These are phyloP conservation scores for Meloidogyne chitwoodi DNA, from an alignment of 1,140 invertebrate species.

Conservation along the genomic window DNA sequence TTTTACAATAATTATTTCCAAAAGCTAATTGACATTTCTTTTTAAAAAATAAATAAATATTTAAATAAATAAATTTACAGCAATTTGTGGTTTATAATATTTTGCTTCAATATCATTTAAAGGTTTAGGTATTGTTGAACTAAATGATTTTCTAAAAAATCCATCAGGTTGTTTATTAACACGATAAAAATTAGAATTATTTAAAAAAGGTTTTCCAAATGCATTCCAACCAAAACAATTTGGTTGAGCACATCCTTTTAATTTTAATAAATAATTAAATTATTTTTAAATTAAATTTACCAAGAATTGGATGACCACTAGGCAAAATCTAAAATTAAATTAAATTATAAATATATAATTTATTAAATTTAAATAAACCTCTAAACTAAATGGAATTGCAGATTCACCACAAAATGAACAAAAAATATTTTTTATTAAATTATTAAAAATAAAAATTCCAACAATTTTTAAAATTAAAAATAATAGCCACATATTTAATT, in stretches of 20 bases:
- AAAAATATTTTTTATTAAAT: constrained; percentile 3
- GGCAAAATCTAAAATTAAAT: constrained; percentile 18
- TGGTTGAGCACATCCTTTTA: constrained; percentile 35
- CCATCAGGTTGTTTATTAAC: constrained; percentile 46
- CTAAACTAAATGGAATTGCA: constrained; percentile 31
- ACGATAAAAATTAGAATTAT: constrained; percentile 29
- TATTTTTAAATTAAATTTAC: neutral
- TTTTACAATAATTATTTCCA: constrained; percentile 30
- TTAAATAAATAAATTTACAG: constrained; percentile 8
- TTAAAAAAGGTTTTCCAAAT: constrained; percentile 6
- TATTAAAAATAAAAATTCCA: neutral
- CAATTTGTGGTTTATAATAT: constrained; percentile 38
- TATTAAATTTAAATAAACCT: neutral
- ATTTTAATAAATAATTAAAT: neutral
- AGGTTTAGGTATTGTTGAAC: constrained; percentile 2
- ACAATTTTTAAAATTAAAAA: neutral
- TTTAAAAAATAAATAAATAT: neutral
- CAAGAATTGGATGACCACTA: constrained; percentile 25
- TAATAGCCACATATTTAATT: neutral
- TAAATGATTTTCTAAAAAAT: constrained; percentile 22
- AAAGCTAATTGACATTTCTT: constrained; percentile 34
- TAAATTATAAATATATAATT: neutral
- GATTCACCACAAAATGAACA: constrained; percentile 30
- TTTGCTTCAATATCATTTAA: constrained; percentile 16
- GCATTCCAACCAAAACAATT: constrained; percentile 35